Evolutionary conservation across 2,113 vertebrate species (phyloP), one percentile per base, ranked within the genome.

Genomic region (Hypanus sabinus): DNA sequence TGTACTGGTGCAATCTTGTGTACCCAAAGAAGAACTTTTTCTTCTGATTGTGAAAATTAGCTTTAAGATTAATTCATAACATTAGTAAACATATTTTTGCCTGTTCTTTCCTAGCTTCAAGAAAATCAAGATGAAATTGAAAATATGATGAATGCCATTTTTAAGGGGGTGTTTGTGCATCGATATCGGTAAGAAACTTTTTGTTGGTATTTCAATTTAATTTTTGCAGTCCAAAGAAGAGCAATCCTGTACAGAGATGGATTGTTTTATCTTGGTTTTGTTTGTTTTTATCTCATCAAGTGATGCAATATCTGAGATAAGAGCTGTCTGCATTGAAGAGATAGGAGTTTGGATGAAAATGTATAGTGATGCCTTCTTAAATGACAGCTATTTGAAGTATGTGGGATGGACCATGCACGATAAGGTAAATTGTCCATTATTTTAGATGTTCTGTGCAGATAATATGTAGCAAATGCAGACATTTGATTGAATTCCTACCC

Each of bases 81-180:
- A 8, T 87, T 60, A 11, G 57, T 16, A 85, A 55, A 85, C 20
- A 10, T 24, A 22, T 36, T 68, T 73, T 71, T 46, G n/a, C 36
- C n/a, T 18, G 5, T 70, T 38, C 70, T 81, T 94, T 97, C 97
- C 95, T 96, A 99, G 99, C 98, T 99, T 96, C 99, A 99, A 96
- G 99, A 99, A 97, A 99, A 99, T 96, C 99, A 99, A 95, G 99
- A 99, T 95, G 98, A 99, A 97, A 99, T 99, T 96, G 99, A 99
- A 97, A 99, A 99, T 96, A 99, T 99, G 99, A 99, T 99, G 99
- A 99, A 99, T 96, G 99, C 99, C 94, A 99, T 99, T 97, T 99
- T 99, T 97, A 99, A 99, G 97, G 99, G 99, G 95, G 99, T 99
- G 95, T 99, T 99, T 96, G 98, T 99, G 96, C 99, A 99, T 95